These are phyloP conservation scores for Epinephelus lanceolatus DNA, from an alignment of 2,113 vertebrate species.

Conservation along the genomic window DNA sequence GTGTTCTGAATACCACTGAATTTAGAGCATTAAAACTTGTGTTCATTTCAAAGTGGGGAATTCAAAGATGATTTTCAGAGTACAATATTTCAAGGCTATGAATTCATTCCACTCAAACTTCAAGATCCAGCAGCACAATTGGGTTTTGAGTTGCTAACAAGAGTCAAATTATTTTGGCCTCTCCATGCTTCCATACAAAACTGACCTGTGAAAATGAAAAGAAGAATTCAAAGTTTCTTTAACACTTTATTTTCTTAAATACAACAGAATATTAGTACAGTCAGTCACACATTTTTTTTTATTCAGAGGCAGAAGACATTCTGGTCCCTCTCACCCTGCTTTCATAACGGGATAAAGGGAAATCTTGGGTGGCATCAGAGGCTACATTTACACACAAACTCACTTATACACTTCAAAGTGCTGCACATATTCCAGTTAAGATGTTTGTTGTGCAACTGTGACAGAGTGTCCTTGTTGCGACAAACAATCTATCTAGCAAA, in stretches of 20 bases:
- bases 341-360: constrained; percentile 56
- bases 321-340: constrained; percentile 61
- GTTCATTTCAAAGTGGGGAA: too few species aligned
- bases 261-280: constrained; percentile 84
- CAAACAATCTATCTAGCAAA: constrained; percentile 21
- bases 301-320: constrained; percentile 72
- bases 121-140: background rate
- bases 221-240: constrained; percentile 47
- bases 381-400: constrained; percentile 61
- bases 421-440: constrained; percentile 37
- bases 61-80: background rate
- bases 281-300: constrained; percentile 72
- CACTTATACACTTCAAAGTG: constrained; percentile 6
- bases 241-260: constrained; percentile 85
- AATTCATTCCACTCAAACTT: background rate
- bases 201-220: constrained; percentile 4
- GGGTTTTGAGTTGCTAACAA: background rate
- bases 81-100: background rate
- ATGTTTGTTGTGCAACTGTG: constrained; percentile 9
- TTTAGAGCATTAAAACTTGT: background rate
- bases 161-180: background rate
- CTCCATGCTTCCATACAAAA: background rate
- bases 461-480: constrained; percentile 27
- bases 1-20: background rate
- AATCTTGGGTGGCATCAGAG: constrained; percentile 57